These are phyloP conservation scores for Frieseomelitta varia DNA, from an alignment of 1,140 invertebrate genomes.

Conservation along the genomic window DNA sequence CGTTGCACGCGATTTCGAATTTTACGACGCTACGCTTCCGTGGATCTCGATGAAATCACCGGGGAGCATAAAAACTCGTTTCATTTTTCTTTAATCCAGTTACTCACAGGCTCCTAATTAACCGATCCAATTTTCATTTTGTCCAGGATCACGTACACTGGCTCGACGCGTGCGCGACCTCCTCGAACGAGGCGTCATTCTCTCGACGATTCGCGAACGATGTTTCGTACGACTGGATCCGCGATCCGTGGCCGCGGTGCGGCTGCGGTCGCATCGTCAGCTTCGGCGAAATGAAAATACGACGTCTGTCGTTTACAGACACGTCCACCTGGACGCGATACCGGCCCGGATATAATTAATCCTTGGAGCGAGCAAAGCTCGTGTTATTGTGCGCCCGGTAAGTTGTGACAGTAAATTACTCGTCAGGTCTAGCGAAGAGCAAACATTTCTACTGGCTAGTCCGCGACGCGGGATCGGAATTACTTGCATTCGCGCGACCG, in stretches of 20 bases:
- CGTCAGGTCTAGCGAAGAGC: slow-evolving; percentile 49
- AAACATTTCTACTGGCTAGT: slow-evolving; percentile 12
- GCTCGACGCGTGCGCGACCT: neutral
- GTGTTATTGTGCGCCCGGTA: slow-evolving; percentile 59
- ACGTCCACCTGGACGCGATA: slow-evolving; percentile 40
- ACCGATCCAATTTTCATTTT: slow-evolving; percentile 6
- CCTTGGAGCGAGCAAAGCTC: slow-evolving; percentile 23
- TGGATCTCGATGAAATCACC: neutral
- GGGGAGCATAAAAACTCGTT: neutral
- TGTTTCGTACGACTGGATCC: slow-evolving; percentile 6
- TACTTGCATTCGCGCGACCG: slow-evolving; percentile 1
- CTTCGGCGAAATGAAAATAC: slow-evolving; percentile 56
- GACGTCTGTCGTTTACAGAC: slow-evolving; percentile 63
- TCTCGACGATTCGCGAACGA: slow-evolving; percentile 33
- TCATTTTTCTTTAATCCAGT: slow-evolving; percentile 10
- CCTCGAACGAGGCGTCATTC: too few relatives aligned
- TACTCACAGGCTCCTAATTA: neutral
- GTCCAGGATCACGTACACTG: neutral
- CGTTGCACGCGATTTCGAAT: neutral
- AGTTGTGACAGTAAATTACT: slow-evolving; percentile 61
- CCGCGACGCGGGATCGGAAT: slow-evolving; percentile 8
- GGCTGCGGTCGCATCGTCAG: slow-evolving; percentile 41
- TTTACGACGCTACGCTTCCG: neutral
- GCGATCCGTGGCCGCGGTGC: neutral
- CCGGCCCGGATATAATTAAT: slow-evolving; percentile 47